Conservation (phyloP, 2,888 invertebrate genomes). For the Fragum fragum region DNA sequence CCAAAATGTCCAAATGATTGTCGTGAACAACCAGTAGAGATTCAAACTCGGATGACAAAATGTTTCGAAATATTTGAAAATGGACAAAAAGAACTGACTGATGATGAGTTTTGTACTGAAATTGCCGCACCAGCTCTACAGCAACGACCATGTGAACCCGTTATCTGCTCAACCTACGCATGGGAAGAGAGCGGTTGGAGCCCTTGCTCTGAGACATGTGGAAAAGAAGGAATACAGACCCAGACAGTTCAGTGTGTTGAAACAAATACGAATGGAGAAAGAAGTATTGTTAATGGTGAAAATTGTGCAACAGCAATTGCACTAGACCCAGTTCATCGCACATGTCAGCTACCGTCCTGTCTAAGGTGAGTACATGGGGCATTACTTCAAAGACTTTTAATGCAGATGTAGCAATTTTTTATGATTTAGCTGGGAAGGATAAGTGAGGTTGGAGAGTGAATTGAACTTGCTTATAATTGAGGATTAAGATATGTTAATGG, state of each 20-base stretch:
- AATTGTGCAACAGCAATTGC: conserved; percentile 21
- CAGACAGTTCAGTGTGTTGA: conserved; percentile 37
- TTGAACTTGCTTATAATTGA: no score
- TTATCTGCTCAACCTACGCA: conserved; percentile 53
- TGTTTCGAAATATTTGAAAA: conserved; percentile 45
- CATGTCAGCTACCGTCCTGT: conserved; percentile 46
- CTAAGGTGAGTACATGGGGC: conserved; percentile 26
- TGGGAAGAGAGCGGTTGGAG: conserved; percentile 73
- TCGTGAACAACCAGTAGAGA: conserved; percentile 2
- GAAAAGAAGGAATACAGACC: conserved; percentile 59
- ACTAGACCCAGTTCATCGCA: conserved; percentile 24
- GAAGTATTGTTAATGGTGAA: conserved; percentile 19
- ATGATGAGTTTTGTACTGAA: conserved; percentile 37
- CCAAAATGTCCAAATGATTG: conserved; percentile 50
- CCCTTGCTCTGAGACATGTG: conserved; percentile 72
- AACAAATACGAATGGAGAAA: conserved; percentile 9
- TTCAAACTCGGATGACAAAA: conserved; percentile 31
- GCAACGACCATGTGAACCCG: conserved; percentile 29
- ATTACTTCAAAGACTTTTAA: no score
- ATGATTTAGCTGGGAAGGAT: no score
- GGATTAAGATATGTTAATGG: no score
- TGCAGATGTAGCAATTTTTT: no score
- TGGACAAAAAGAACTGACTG: conserved; percentile 44
- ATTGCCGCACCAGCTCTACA: conserved; percentile 10
- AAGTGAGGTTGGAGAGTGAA: no score